phyloP scores from a whole-genome alignment of 1,140 invertebrate species.

The Conus ventricosus region DNA sequence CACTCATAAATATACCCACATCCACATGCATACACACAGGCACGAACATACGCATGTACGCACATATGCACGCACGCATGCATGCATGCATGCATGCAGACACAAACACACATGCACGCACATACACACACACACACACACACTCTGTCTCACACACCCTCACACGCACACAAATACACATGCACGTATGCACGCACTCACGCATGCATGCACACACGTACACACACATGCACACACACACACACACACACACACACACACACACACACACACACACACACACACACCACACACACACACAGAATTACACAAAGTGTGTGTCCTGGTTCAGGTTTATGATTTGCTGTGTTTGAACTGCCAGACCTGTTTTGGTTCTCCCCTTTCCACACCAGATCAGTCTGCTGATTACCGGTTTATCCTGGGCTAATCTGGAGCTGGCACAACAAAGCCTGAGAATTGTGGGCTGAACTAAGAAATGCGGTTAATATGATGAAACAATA shows the following conservation, averaged over 20 bases:
- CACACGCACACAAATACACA: neutral
- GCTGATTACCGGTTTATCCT: neutral
- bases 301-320: neutral
- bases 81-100: neutral
- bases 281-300: neutral
- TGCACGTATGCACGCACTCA: neutral
- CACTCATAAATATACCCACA: too few relatives aligned
- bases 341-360: neutral
- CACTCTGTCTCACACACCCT: neutral
- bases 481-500: neutral
- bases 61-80: neutral
- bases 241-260: too few relatives aligned
- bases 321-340: too few relatives aligned
- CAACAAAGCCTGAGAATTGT: neutral
- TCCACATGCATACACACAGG: too few relatives aligned
- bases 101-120: neutral
- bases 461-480: neutral
- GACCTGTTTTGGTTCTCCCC: neutral
- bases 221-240: neutral
- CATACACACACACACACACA: neutral
- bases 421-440: neutral
- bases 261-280: too few relatives aligned
- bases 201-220: neutral
- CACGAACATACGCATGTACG: constrained; percentile 1
- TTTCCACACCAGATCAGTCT: neutral